A percentile compares a stretch with the other conserved stretches of the same genome.
Conservation (phyloP, 2,888 invertebrate species). For the Arctia plantaginis region DNA sequence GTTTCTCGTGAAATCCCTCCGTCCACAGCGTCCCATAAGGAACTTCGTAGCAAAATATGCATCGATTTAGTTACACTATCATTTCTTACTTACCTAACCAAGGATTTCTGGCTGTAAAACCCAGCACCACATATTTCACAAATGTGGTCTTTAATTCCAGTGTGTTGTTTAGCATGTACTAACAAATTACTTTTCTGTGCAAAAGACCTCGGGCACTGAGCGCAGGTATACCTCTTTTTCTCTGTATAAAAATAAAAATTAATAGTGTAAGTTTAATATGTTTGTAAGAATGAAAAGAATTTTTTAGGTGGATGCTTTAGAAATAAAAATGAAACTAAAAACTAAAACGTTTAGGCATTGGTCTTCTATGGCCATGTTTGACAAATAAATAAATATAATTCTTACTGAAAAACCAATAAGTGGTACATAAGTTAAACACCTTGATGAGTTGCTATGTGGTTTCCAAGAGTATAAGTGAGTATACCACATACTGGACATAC, state of each 20-base stretch:
- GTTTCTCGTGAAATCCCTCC: too few species aligned
- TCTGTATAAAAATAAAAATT: constrained; percentile 63
- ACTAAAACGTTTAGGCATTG: too few species aligned
- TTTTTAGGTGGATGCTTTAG: background rate
- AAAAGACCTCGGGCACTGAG: constrained; percentile 79
- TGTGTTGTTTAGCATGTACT: constrained; percentile 79
- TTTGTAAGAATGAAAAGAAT: background rate
- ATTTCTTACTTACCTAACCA: constrained; percentile 70
- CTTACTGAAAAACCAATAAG: background rate
- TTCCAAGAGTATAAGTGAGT: constrained; percentile 79
- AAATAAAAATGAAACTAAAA: too few species aligned
- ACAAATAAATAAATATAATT: background rate
- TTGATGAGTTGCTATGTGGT: constrained; percentile 83
- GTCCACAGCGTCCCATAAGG: too few species aligned
- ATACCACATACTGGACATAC: constrained; percentile 84
- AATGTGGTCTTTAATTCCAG: constrained; percentile 82
- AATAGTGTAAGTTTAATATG: background rate
- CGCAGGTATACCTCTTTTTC: constrained; percentile 80
- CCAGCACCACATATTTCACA: constrained; percentile 84
- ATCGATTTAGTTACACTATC: background rate
- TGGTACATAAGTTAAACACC: constrained; percentile 55
- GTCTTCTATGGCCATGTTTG: too few species aligned
- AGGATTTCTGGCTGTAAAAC: constrained; percentile 82
- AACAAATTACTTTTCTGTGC: constrained; percentile 78
- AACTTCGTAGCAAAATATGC: too few species aligned